phyloP scores from a whole-genome alignment of 2,113 vertebrate species.

The Vombatus ursinus region DNA sequence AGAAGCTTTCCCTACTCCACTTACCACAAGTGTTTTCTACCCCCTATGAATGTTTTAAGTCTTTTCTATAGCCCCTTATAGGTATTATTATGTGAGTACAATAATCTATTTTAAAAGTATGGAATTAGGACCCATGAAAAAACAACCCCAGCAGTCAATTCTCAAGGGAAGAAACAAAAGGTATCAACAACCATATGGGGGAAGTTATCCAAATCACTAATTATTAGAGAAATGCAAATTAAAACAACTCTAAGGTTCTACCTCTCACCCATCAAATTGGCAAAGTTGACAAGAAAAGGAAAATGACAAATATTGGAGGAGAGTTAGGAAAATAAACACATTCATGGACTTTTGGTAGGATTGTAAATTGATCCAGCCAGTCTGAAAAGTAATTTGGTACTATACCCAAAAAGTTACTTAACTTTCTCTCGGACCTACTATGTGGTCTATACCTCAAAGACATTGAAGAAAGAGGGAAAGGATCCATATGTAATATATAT shows the following conservation, averaged over 20 bases:
- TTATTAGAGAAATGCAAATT: background rate
- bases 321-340: background rate
- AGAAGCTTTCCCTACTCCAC: background rate
- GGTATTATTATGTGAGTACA: background rate
- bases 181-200: background rate
- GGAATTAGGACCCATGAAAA: background rate
- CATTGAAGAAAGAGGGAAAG: background rate
- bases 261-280: background rate
- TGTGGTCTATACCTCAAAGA: background rate
- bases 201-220: background rate
- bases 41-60: background rate
- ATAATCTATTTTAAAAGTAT: background rate
- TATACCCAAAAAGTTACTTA: background rate
- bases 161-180: background rate
- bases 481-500: too few species aligned
- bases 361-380: background rate
- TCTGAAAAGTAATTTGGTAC: background rate
- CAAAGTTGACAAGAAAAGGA: background rate
- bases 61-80: background rate
- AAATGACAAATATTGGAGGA: background rate
- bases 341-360: background rate
- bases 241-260: background rate
- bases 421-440: background rate
- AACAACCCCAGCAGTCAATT: background rate
- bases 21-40: background rate